Base-by-base conservation (phyloP, 2,888 invertebrate species). In the Lycocerus yunnanus region DNA sequence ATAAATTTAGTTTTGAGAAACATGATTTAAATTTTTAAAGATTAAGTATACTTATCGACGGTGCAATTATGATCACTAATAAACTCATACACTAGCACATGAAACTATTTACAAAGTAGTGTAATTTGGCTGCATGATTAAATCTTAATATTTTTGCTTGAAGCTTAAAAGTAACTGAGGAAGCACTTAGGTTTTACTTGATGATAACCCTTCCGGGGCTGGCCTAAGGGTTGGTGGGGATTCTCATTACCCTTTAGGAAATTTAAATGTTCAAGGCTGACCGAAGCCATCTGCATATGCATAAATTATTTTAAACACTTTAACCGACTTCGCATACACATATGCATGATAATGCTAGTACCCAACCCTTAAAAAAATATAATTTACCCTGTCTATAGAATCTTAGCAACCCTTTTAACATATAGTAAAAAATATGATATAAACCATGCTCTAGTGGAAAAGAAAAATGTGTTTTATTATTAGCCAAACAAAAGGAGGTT, bases 391-490 rank as follows among this genome's bases (percentile, higher is more conserved):
- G 80, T 81, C 74, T 77, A 81, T 83, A 82, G 82, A 81, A 83
- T 84, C 84, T 83, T 83, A 75, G 80, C 78, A 80, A 83, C 83
- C 84, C 83, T 83, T 84, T 84, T 82, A 82, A 81, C 80, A 81
- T 80, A 81, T 79, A 77, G 81, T 78, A 85, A 86, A 85, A 86
- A 86, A 86, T 86, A 87, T 87, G 85, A 85, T 87, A 87, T 88
- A 87, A 88, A 87, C 86, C 87, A 88, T 86, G 88, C 86, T 87
- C 87, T 86, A 84, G 84, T 87, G 88, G 86, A 86, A 86, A 87
- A 87, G 87, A 87, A 87, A 87, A 87, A 88, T 87, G 86, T 83
- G 85, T 86, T 86, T 86, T 85, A 86, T 86, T 87, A 86, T 86
- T 84, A 83, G 80, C 79, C 80, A 82, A 78, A 86, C 85, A 86